phyloP scores from a whole-genome alignment of 2,113 vertebrate genomes.

The Sinosuthora webbiana region DNA sequence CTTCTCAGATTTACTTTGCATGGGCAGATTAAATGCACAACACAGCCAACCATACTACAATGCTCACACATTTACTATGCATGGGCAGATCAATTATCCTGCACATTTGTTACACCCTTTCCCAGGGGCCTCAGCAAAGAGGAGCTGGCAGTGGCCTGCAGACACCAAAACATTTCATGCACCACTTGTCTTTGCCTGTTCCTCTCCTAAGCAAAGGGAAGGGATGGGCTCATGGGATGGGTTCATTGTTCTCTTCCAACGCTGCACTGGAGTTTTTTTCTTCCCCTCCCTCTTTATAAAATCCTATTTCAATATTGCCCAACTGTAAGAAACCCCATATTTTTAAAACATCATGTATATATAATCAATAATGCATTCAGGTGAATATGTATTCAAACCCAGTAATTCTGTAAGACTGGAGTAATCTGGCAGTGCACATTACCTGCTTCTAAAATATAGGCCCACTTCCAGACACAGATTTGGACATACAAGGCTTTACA shows the following conservation, averaged over 20 bases:
- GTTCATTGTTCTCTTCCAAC: not conserved
- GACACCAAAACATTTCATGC: slow-evolving; percentile 39
- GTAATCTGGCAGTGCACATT: not conserved
- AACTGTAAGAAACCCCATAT: not conserved
- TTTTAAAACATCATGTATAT: not conserved
- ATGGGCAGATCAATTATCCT: slow-evolving; percentile 37
- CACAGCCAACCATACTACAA: not conserved
- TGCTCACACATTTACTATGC: slow-evolving; percentile 20
- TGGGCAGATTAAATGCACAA: slow-evolving; percentile 15
- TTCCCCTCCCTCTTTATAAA: not conserved
- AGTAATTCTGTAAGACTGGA: not conserved
- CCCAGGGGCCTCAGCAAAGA: slow-evolving; percentile 17
- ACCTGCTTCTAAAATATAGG: not conserved
- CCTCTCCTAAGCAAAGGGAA: not conserved
- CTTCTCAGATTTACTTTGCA: slow-evolving; percentile 7
- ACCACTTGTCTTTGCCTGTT: not conserved
- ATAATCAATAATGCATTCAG: not conserved
- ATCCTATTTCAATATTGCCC: not conserved
- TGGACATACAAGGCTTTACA: not conserved
- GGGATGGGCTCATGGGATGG: not conserved
- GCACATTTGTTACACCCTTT: slow-evolving; percentile 38
- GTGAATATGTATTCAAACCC: not conserved
- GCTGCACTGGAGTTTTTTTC: not conserved
- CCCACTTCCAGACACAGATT: not conserved
- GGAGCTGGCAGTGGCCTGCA: not conserved